Evolutionary conservation across 1,140 invertebrate genomes (phyloP).

Genomic region (Drosophila arizonae): DNA sequence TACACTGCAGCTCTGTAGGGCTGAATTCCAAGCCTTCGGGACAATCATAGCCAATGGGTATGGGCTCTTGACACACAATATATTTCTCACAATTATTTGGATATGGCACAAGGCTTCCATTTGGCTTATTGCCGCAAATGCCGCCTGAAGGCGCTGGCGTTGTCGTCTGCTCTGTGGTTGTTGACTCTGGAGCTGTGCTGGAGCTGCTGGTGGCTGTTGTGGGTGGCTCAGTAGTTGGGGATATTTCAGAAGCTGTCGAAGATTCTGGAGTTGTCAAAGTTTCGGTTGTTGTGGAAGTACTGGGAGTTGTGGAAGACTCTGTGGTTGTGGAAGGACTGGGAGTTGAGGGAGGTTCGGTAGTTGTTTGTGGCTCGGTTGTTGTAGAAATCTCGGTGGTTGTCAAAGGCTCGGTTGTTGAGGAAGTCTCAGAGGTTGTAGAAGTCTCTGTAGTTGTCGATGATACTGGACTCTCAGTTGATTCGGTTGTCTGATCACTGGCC

Average conservation of each 20-base stretch:
- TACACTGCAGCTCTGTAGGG: constrained; percentile 51
- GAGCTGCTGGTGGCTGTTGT: constrained; percentile 15
- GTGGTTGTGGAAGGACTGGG: constrained; percentile 13
- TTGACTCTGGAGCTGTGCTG: constrained; percentile 13
- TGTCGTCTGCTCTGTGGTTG: constrained; percentile 30
- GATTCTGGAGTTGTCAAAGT: background rate
- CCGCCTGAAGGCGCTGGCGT: constrained; percentile 41
- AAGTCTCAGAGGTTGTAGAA: constrained; percentile 14
- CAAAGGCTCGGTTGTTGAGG: constrained; percentile 27
- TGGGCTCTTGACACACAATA: constrained; percentile 58
- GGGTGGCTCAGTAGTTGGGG: constrained; percentile 15
- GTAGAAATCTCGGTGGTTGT: background rate
- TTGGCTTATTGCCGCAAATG: constrained; percentile 47
- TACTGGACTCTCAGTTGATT: constrained; percentile 4
- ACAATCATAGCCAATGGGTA: constrained; percentile 67
- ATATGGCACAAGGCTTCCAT: constrained; percentile 56
- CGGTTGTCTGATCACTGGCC: constrained; percentile 10
- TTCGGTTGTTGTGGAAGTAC: constrained; percentile 11
- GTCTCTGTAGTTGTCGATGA: constrained; percentile 14
- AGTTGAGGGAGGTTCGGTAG: background rate
- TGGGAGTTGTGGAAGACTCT: constrained; percentile 4
- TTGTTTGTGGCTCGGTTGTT: background rate
- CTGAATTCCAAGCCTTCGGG: constrained; percentile 62
- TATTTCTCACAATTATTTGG: constrained; percentile 68
- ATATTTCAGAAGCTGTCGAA: constrained; percentile 8